Conservation (phyloP, 2,113 vertebrate species). For the Phylloscopus trochiloides region DNA sequence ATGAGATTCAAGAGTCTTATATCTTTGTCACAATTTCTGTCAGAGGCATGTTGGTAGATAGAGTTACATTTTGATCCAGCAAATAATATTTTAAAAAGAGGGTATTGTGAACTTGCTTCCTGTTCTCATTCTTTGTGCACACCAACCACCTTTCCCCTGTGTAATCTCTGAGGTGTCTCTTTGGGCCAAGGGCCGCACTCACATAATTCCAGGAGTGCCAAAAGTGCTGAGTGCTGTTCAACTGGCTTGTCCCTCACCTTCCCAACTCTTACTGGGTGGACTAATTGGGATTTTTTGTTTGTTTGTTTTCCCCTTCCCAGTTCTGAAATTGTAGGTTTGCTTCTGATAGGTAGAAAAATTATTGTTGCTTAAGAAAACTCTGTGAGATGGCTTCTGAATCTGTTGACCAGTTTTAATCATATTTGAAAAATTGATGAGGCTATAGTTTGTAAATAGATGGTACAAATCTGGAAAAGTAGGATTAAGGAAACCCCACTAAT, state of each 20-base stretch:
- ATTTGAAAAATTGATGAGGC: not conserved
- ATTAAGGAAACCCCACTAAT: not conserved
- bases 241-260: not conserved
- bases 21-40: not conserved
- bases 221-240: not conserved
- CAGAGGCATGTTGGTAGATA: not conserved
- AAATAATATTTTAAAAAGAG: not conserved
- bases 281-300: not conserved
- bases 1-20: not conserved
- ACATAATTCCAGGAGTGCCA: not conserved
- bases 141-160: not conserved
- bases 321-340: not conserved
- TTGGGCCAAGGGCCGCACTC: not conserved
- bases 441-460: not conserved
- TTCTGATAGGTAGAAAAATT: not conserved
- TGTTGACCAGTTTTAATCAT: not conserved
- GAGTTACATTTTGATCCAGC: not conserved
- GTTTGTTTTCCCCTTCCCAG: not conserved
- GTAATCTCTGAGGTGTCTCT: not conserved
- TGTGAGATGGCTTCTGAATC: not conserved
- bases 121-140: not conserved
- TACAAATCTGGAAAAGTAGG: not conserved
- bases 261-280: not conserved
- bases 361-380: not conserved
- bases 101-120: not conserved